phyloP scores from a whole-genome alignment of 2,113 vertebrate species.

The Geococcyx californianus region DNA sequence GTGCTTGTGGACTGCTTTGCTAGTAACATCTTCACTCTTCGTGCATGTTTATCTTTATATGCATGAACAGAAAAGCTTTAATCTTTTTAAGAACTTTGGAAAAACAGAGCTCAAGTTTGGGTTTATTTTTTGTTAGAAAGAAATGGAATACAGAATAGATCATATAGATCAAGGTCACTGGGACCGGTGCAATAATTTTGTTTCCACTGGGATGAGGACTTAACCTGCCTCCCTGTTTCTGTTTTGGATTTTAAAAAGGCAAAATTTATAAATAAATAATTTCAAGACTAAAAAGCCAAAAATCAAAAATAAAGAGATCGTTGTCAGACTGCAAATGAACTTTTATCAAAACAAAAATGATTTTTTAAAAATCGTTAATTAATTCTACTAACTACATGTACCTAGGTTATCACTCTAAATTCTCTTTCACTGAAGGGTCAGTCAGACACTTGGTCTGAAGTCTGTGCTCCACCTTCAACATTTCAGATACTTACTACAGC shows the following conservation, averaged over 20 bases:
- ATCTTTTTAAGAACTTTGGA: background rate
- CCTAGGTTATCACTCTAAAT: background rate
- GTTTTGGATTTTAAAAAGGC: background rate
- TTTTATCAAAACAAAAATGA: background rate
- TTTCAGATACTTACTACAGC: background rate
- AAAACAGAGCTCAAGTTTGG: background rate
- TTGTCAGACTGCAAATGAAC: background rate
- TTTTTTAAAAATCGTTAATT: background rate
- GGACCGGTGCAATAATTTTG: background rate
- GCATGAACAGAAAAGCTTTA: background rate
- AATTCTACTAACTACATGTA: background rate
- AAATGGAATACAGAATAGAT: background rate
- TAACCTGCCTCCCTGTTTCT: background rate
- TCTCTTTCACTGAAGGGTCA: background rate
- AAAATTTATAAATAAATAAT: background rate
- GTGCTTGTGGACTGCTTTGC: background rate
- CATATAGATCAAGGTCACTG: background rate
- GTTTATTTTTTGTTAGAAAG: background rate
- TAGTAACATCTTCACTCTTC: slow-evolving; percentile 21
- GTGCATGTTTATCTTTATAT: background rate
- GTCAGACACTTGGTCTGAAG: background rate
- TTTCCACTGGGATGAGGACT: background rate
- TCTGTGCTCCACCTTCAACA: background rate
- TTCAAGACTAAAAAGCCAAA: background rate
- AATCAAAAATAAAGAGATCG: background rate